Base-by-base conservation (phyloP, 2,888 invertebrate genomes). In the Zhuqinia jingwanae region DNA sequence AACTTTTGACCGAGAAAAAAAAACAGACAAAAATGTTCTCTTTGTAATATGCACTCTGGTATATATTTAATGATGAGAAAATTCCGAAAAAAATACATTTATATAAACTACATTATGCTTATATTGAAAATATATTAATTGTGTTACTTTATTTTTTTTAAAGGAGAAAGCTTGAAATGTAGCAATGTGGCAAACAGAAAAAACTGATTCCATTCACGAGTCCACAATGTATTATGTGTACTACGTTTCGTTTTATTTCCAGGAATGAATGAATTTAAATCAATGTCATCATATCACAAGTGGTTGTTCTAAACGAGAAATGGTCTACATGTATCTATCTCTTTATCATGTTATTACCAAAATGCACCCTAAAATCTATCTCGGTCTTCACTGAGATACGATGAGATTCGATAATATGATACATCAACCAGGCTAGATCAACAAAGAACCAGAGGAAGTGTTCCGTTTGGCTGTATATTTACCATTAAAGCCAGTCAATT, bases 111-210 rank as follows among this genome's bases (percentile, higher is more conserved):
- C n/a, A n/a, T n/a, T n/a, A n/a, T n/a, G n/a, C n/a, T n/a, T 36
- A 36, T 36, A 36, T 36, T 36, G 36, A 36, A 36, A 36, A 36
- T n/a, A n/a, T n/a, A n/a, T n/a, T n/a, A n/a, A n/a, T n/a, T n/a
- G n/a, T n/a, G n/a, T n/a, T n/a, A n/a, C n/a, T n/a, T n/a, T n/a
- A n/a, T n/a, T n/a, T n/a, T n/a, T n/a, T n/a, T n/a, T n/a, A n/a
- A 58, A 30, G 36, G 63, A 36, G 63, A 63, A 63, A 63, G 63
- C 13, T 17, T 17, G 36, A 0, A n/a, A 68, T 13, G 45, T 30
- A n/a, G 20, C 73, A 82, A 82, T 82, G 75, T 82, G 81, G 70
- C 27, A 73, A 81, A 73, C 81, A n/a, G 47, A 42, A 77, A 42
- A 70, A 45, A n/a, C 50, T 30, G 30, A 68, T 65, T 25, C 50